Base-by-base conservation (phyloP, 2,797 vertebrate genomes). In the Netta rufina region DNA sequence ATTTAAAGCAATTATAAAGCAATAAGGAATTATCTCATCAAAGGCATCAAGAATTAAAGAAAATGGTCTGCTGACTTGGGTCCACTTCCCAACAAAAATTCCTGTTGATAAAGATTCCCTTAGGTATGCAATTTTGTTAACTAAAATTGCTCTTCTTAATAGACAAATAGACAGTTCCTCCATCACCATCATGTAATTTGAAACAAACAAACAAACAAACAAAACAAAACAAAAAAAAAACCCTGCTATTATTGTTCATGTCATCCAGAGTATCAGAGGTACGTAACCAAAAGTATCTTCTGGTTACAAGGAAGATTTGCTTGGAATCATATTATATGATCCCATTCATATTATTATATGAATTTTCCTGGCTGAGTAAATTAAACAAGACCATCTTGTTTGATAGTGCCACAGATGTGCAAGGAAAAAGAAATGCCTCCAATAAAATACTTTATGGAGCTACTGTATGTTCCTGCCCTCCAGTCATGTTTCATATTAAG, bases 381-480 rank as follows among this genome's bases (percentile, higher is more conserved):
- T 75, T 33, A 84, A 27, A 38, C 20, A 47, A 65, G 32, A 33
- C 33, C 27, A 22, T 53, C 24, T 45, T 45, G 43, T 45, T 45
- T 79, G 47, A 89, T 56, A 41, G 33, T 60, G 77, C 18, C 64
- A 64, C 92, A 92, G 76, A 84, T 87, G 77, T 73, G 60, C 49
- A 0, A 60, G 24, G 49, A 36, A 87, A 86, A 82, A 82, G 49
- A 84, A 73, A 36, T 56, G 43, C 8, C 43, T 79, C 67, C 41
- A 77, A 30, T 62, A 83, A 93, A 74, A 0, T 0, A 64, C 65
- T 87, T 92, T 62, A 64, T 30, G 27, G 25, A 83, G 19, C 36
- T 77, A 64, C 72, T 72, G 38, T 74, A 91, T 77, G 91, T 69
- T 89, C 78, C 65, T 71, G 4, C 53, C 84, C 81, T 90, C 49